Base-by-base conservation (phyloP, 2,113 vertebrate genomes). In the Xenotilapia flavipinnis region DNA sequence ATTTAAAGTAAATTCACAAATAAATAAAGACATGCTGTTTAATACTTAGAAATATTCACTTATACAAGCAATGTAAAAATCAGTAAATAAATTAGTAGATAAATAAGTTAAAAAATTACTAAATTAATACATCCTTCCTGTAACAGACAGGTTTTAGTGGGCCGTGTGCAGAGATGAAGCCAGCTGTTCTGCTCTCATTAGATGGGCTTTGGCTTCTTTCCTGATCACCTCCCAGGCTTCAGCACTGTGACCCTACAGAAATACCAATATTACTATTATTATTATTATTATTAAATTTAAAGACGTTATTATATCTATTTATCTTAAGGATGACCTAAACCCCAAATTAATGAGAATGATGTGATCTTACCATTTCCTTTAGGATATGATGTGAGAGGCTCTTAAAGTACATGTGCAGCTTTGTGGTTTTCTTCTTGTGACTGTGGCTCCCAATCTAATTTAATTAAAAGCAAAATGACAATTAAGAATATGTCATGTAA, bases 161-260 rank as follows among this genome's bases (percentile, higher is more conserved):
- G 31, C 3, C 0, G 3, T 19, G 51, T 84, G 17, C 14, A 87
- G 10, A 88, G 90, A 51, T 31, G 80, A 17, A 68, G 80, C 21
- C 90, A 93, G 93, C 80, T 0, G 80, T 28, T 93, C 84, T 19
- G 82, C 65, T 89, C 77, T 88, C 4, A 40, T 75, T 5, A 96
- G 86, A 21, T 95, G 88, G 10, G 2, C 38, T 45, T 1, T 1
- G 58, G 9, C 0, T 38, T 95, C 68, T 13, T 9, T 83, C 62
- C 94, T 89, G 94, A 95, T 89, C 87, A 94, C 47, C 88, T 96
- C 94, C 96, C 95, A 96, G 79, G 91, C 86, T 75, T 88, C 79
- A 73, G 85, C 87, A 42, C 92, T 92, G 70, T 86, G 77, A 12
- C 12, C 65, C 95, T 96, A 4, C 60, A 91, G 19, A 88, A 80